Conservation (phyloP, 1,140 invertebrate genomes). For the Helicoverpa armigera region DNA sequence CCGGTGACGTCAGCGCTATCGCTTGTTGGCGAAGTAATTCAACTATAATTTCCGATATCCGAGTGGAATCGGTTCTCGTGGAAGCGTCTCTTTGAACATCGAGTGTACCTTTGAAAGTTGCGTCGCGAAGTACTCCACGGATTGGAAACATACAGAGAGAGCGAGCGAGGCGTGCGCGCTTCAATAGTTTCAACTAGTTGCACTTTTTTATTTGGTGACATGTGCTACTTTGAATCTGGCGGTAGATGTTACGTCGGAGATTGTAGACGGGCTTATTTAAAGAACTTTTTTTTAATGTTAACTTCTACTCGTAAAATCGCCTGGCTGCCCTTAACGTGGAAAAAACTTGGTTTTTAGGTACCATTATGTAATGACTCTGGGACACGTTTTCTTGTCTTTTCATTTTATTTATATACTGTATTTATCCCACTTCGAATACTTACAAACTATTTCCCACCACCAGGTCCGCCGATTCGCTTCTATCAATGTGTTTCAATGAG, state of each 20-base stretch:
- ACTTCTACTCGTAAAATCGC: too few species aligned
- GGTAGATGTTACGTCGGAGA: neutral
- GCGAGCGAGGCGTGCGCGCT: neutral
- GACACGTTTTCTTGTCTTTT: too few species aligned
- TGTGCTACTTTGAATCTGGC: neutral
- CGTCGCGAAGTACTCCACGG: constrained; percentile 12
- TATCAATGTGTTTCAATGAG: constrained; percentile 21
- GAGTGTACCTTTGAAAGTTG: constrained; percentile 50
- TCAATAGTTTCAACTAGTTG: constrained; percentile 27
- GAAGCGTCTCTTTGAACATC: constrained; percentile 44
- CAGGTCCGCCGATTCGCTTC: neutral
- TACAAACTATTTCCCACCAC: neutral
- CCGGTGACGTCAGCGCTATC: constrained; percentile 48
- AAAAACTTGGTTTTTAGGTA: too few species aligned
- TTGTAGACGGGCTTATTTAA: neutral
- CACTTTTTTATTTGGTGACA: constrained; percentile 23
- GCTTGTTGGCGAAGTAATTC: constrained; percentile 50
- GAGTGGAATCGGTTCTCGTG: constrained; percentile 44
- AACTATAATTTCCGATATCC: constrained; percentile 53
- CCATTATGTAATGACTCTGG: too few species aligned
- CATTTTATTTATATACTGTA: too few species aligned
- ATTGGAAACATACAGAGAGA: constrained; percentile 40
- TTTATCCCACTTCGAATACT: too few species aligned
- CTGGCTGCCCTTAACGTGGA: too few species aligned
- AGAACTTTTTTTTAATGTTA: neutral